Base-by-base conservation (phyloP, 2,797 vertebrate species). In the Phoxinus dragarum region DNA sequence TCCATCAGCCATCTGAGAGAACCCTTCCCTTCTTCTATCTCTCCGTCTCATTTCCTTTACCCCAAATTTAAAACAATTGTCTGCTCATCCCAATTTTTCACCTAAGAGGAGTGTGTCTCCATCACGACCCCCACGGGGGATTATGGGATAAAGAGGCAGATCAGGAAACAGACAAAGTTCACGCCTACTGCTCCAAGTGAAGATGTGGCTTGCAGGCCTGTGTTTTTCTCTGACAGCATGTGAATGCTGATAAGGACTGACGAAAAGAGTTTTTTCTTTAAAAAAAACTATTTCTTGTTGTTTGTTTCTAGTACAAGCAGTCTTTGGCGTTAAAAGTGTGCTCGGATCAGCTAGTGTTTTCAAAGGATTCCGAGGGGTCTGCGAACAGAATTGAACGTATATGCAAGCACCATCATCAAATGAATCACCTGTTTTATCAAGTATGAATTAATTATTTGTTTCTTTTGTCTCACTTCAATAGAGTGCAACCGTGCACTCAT, bases 71-170 rank as follows among this genome's bases (percentile, higher is more conserved):
- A 78, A 88, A 74, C 84, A 85, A 81, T 68, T 88, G 83, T 47
- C 86, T 75, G 78, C 68, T 82, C 23, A 36, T 85, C 74, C 64
- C 80, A 54, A 56, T 73, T 73, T 64, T 66, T 85, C 83, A 88
- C 74, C 87, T 79, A 81, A 88, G 68, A 85, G 42, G 3, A 47
- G 72, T 23, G 27, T 42, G 38, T 68, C 72, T 84, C 74, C 82
- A 84, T 84, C 64, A 78, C 3, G 21, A 52, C 27, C 75, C 38
- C 83, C 79, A 23, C 5, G 2, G 73, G 80, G 56, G 80, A 85
- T 85, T 78, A 79, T 23, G 31, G 74, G 71, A 88, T 85, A 85
- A 85, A 85, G 87, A 85, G 68, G 56, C 67, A 82, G 73, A 88
- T 79, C 80, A 85, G 44, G 27, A 78, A 82, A 82, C 66, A 82